Base-by-base conservation (phyloP, 2,888 invertebrate genomes). In the Phyllotreta striolata region DNA sequence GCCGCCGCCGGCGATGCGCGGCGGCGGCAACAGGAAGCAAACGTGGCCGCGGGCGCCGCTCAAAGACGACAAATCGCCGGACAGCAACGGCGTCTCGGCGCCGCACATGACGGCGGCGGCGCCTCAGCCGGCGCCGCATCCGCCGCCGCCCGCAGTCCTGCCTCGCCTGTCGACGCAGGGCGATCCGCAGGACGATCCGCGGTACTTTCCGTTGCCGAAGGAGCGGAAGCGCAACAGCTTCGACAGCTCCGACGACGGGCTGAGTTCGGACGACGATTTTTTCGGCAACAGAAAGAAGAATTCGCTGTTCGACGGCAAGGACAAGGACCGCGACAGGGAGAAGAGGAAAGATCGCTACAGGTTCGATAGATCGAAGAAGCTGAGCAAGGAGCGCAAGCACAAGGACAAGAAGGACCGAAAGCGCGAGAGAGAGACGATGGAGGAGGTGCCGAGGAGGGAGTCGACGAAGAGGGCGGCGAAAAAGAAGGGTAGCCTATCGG, bases 151-250 rank as follows among this genome's bases (percentile, higher is more conserved):
- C 1, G 60, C 64, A 24, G 56, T 69, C 35, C 62, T 70, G 67
- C 66, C 80, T 82, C 63, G 81, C 80, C 71, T 78, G 76, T 66
- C 82, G 80, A 57, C 71, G 12, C 79, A 80, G 65, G 84, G 84
- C 39, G 84, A 84, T 69, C 86, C 87, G 59, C 82, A 88, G 76
- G 88, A 91, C 70, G 91, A 91, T 81, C 88, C 90, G 9, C 67
- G 75, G 35, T 91, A 90, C 77, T 91, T 90, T 79, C 89, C 89
- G 49, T 79, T 90, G 72, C 89, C 89, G 61, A 91, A 91, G 77
- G 89, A 90, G 74, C 81, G 90, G 63, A 90, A 90, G 79, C 85
- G 87, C 73, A 86, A 87, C 74, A 82, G 80, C 57, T 89, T 89
- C 71, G 89, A 89, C 71, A 87, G 87, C 75, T 89, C 89, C 66